phyloP scores from a whole-genome alignment of 2,888 invertebrate genomes.

The Dorcus hopei region DNA sequence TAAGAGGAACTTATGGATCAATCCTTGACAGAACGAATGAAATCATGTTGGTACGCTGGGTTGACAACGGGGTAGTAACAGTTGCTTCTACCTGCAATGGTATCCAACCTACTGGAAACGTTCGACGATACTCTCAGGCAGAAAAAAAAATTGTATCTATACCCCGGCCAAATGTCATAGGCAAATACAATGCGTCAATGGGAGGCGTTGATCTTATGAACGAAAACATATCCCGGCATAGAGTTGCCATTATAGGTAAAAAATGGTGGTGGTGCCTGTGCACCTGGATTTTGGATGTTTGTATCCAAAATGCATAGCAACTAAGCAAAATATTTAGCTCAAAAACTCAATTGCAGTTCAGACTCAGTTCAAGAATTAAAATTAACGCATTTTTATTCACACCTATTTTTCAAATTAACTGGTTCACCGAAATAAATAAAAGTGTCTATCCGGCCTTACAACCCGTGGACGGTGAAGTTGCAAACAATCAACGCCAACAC shows the following conservation, averaged over 20 bases:
- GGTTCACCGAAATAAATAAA: no score
- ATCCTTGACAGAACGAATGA: no score
- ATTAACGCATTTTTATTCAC: no score
- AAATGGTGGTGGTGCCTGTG: slow-evolving; percentile 30
- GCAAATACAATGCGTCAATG: slow-evolving; percentile 19
- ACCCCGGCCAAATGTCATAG: slow-evolving; percentile 10
- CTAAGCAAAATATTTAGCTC: slow-evolving; percentile 10
- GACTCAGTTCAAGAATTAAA: no score
- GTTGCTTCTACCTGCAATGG: slow-evolving; percentile 5
- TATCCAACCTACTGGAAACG: slow-evolving; percentile 8
- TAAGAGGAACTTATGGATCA: no score
- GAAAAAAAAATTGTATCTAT: slow-evolving; percentile 20
- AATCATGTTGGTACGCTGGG: no score
- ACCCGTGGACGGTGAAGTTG: no score
- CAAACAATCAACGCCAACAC: no score
- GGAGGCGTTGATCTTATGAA: slow-evolving; percentile 23
- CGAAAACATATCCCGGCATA: slow-evolving; percentile 24
- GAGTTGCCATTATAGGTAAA: slow-evolving; percentile 30
- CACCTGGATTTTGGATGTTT: slow-evolving; percentile 23
- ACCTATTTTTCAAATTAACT: no score
- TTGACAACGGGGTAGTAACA: slow-evolving; percentile 21
- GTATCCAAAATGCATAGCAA: slow-evolving; percentile 23
- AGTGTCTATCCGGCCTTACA: no score
- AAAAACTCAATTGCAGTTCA: slow-evolving; percentile 18
- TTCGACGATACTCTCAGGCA: slow-evolving; percentile 18